A percentile compares a stretch with the other conserved stretches of the same genome.
These are phyloP conservation scores for Stenoptilia bipunctidactyla DNA, from an alignment of 2,888 invertebrate genomes.

Conservation along the genomic window DNA sequence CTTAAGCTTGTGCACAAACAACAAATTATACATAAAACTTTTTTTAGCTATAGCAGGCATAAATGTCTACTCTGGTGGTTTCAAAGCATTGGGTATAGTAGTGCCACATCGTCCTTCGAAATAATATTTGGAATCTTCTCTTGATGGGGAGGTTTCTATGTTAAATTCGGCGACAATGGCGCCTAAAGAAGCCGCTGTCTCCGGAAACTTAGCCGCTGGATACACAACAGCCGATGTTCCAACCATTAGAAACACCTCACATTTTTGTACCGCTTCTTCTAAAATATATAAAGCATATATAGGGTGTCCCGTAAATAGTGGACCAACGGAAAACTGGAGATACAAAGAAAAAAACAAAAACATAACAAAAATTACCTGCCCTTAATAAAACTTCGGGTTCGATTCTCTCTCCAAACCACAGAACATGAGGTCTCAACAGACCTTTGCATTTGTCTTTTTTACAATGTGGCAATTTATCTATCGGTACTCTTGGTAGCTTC, in stretches of 20 bases:
- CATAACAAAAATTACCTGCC: conserved; percentile 61
- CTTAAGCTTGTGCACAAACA: background rate
- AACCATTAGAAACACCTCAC: conserved; percentile 85
- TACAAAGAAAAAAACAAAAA: too few relatives aligned
- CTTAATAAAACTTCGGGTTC: conserved; percentile 71
- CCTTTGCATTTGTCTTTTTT: conserved; percentile 72
- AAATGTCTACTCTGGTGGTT: too few relatives aligned
- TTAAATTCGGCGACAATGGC: conserved; percentile 64
- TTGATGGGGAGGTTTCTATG: conserved; percentile 52
- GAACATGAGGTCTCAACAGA: conserved; percentile 83
- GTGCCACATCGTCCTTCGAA: conserved; percentile 60
- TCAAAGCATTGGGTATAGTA: conserved; percentile 43
- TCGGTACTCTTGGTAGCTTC: conserved; percentile 61
- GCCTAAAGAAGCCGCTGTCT: conserved; percentile 78
- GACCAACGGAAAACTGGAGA: too few relatives aligned
- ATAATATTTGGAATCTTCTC: conserved; percentile 50
- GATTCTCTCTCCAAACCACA: conserved; percentile 90
- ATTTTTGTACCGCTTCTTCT: conserved; percentile 75
- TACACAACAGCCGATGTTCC: conserved; percentile 91
- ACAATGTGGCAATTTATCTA: conserved; percentile 79
- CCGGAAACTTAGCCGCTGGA: conserved; percentile 91
- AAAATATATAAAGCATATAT: conserved; percentile 17
- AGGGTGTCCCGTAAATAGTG: too few relatives aligned
- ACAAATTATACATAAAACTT: too few relatives aligned
- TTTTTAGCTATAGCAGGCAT: too few relatives aligned